Base-by-base conservation (phyloP, 2,888 invertebrate genomes). In the Clepsis dumicolana region DNA sequence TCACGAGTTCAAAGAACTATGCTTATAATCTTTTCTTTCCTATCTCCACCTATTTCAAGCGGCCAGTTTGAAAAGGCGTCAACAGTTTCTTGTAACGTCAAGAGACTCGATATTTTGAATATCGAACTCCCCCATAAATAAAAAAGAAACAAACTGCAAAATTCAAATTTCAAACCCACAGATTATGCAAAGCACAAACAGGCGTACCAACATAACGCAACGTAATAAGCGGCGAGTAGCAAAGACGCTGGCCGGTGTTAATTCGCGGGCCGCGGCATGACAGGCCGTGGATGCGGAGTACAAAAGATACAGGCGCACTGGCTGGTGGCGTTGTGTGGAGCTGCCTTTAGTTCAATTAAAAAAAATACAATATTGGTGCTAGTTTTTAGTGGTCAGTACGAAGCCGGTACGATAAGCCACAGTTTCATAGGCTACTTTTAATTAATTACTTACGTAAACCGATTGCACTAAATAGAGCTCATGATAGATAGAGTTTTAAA, bases 251-350 rank as follows among this genome's bases (percentile, higher is more conserved):
- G 85, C 80, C 76, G 80, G 90, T 89, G 92, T 92, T 92, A 91
- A 92, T 93, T 91, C 90, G 90, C 88, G 86, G 81, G 83, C 79
- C 80, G 85, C 81, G 75, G 82, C 88, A 86, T 90, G 91, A 93
- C 92, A 91, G 91, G 83, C 72, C 84, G 81, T 81, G 82, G 82
- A 88, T 87, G 86, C 84, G 82, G 85, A 84, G 84, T 86, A 90
- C 90, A 90, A 89, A 90, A 87, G 87, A 87, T 90, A 87, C 81
- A 81, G 77, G 73, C 78, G 74, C 77, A 76, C 48, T 60, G 65
- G 77, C 70, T 71, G 16, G 35, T 2, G 75, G 7, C 53, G 59
- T 73, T 70, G n/a, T 74, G 44, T 81, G 85, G 91, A 90, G 76
- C 77, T 12, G 74, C 56, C 66, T 27, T 65, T 52, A 35, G 7